Base-by-base conservation (phyloP, 2,113 vertebrate genomes). In the Lathamus discolor region DNA sequence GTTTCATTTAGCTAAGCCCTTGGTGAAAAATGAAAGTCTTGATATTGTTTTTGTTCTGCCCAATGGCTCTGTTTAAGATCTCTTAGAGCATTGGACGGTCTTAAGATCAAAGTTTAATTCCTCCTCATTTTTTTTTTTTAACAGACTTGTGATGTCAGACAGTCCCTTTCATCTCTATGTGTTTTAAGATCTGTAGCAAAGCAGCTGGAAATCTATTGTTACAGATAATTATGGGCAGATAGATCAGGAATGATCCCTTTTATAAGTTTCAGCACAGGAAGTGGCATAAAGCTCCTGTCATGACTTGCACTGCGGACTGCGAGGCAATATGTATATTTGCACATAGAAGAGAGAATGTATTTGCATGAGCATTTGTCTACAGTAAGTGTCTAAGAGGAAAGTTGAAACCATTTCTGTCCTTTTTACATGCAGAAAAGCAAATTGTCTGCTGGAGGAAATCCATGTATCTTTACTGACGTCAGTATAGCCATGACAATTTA, bases 181-280 rank as follows among this genome's bases (percentile, higher is more conserved):
- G n/a, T 87, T 92, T 92, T 70, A 91, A 92, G 87, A 79, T 92
- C 66, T 66, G 33, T 66, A 43, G 70, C 62, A 91, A 92, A 91
- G 90, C 66, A 66, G 80, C 29, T 87, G 77, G 69, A 76, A 31
- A 92, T 62, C 66, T 92, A 52, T 91, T 92, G 92, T 75, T 84
- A 63, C 25, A 91, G 83, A 46, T 87, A 72, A 64, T 59, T 92
- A 63, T 28, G 83, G 49, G 57, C 70, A 91, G 86, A 33, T 72
- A 76, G 66, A 89, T 78, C 83, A 81, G 84, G 74, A 95, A 29
- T 2, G 11, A 76, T 74, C 29, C 41, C 72, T 90, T 86, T 91
- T 76, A 79, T 54, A 73, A 84, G 75, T 92, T 89, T 84, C 74
- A 89, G 41, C 67, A 82, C 4, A 76, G 66, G 77, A 73, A 87